Evolutionary conservation across 2,113 vertebrate genomes (phyloP).

Genomic region (Lethenteron reissneri): DNA sequence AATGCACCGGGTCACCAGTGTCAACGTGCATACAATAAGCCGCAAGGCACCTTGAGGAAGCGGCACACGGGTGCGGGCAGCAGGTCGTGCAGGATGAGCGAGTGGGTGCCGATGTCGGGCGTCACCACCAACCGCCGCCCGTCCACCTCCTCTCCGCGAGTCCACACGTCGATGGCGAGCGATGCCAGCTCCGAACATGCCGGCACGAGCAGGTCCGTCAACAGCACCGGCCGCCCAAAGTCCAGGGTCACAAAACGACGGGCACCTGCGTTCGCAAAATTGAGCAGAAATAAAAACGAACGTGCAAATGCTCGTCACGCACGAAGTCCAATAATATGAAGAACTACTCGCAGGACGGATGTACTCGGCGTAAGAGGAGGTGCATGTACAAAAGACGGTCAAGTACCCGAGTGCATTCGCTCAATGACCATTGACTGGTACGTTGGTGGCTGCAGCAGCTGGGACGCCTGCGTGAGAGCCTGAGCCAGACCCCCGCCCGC

Average conservation of each 20-base stretch:
- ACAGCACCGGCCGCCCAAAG: conserved; percentile 69
- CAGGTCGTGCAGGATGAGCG: conserved; percentile 81
- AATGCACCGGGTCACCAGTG: too few species aligned
- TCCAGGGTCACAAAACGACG: conserved; percentile 87
- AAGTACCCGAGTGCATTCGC: conserved; percentile 88
- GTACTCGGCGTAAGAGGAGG: too few species aligned
- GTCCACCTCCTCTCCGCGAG: conserved; percentile 86
- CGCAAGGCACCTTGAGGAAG: conserved; percentile 76
- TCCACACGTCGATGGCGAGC: conserved; percentile 96
- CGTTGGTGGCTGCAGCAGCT: conserved; percentile 92
- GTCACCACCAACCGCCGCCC: conserved; percentile 79
- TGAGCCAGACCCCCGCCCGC: conserved; percentile 38
- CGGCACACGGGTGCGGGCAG: conserved; percentile 85
- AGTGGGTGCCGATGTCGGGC: conserved; percentile 94
- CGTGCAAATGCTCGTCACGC: too few species aligned
- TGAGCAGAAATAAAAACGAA: conserved; percentile 4
- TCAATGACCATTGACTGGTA: conserved; percentile 99
- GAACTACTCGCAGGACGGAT: too few species aligned
- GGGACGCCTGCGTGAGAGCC: conserved; percentile 91
- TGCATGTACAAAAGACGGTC: too few species aligned
- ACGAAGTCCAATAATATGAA: too few species aligned
- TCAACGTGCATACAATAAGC: too few species aligned
- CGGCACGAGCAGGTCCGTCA: conserved; percentile 83
- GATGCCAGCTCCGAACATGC: conserved; percentile 87
- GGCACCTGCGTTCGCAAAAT: conserved; percentile 34